Base-by-base conservation (phyloP, 2,888 invertebrate species). In the Acrocyrtus sp. region DNA sequence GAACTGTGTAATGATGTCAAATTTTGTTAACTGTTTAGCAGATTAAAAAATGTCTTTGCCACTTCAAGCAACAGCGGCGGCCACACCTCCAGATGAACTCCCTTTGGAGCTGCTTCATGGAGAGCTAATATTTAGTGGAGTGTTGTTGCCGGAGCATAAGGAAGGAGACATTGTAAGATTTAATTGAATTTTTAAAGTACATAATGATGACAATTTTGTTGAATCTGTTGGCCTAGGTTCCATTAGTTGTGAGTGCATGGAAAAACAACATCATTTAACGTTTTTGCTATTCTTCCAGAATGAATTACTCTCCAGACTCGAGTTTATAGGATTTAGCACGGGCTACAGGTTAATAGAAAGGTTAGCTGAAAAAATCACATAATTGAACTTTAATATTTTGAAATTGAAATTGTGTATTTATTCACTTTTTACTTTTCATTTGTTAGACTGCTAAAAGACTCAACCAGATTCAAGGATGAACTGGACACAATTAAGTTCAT, bases 401-500 rank as follows among this genome's bases (percentile, higher is more conserved):
- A 10, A n/a, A n/a, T n/a, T n/a, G n/a, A n/a, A n/a, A 56, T 27
- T 21, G 34, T 34, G 1, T 0, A 12, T 27, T 53, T 39, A 41
- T 24, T n/a, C n/a, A n/a, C n/a, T n/a, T n/a, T n/a, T n/a, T n/a
- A n/a, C n/a, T n/a, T 51, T 24, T 69, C 1, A n/a, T 24, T 34
- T 39, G 39, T 83, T 84, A 89, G 90, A 78, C 86, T 96, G 60
- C 96, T 97, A 0, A 90, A 94, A 83, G 98, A 98, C 84, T 92
- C 92, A 88, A 90, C 94, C 0, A 88, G 98, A 54, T 97, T 98
- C 83, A 96, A 96, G 85, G 97, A 98, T 86, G 99, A 99, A 85
- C 85, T 99, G 63, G 98, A 99, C 82, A 95, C 94, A 29, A 94
- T 99, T 88, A 99, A 99, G 85, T 98, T 98, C 82, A 94, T 99